Base-by-base conservation (phyloP, 2,888 invertebrate species). In the Amiota mariae region DNA sequence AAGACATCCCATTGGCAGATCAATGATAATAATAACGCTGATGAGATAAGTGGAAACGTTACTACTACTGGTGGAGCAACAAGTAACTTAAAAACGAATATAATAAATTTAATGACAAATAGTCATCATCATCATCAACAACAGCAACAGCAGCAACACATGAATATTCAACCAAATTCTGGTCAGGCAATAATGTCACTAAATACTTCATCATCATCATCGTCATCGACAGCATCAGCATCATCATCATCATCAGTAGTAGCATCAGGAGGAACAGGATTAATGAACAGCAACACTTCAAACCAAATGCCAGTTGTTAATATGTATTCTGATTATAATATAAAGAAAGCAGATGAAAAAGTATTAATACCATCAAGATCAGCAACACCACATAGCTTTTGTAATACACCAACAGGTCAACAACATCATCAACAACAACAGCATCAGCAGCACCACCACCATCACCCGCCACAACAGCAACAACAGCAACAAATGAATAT, bases 131-230 rank as follows among this genome's bases (percentile, higher is more conserved):
- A 57, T 15, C 77, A 71, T 13, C 24, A 24, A 70, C 77, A 73
- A 76, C 80, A 80, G 73, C 2, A 79, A 24, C 75, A 48, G 13
- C 78, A 75, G 9, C 73, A 59, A 8, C 73, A 66, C 10, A 73
- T 72, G 20, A 2, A 78, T 8, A 76, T 75, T 13, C 73, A 76
- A 10, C 71, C 72, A 36, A 36, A 36, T 36, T 36, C 36, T 36
- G 36, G 36, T 36, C 36, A 36, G 8, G 13, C 79, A 77, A 13
- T 72, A 72, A 3, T 71, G 72, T 1, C 73, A 75, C 0, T 71
- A 63, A 0, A 75, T 71, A 0, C 73, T 72, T 1, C 75, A 72
- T 0, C 70, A 66, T 10, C 76, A 72, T 12, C 79, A 73, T 6
- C 74, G 63, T 8, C 66, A 56, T n/a, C 70, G 68, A 3, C 75